Conservation (phyloP, 2,888 invertebrate genomes). For the Ophion ellenae region DNA sequence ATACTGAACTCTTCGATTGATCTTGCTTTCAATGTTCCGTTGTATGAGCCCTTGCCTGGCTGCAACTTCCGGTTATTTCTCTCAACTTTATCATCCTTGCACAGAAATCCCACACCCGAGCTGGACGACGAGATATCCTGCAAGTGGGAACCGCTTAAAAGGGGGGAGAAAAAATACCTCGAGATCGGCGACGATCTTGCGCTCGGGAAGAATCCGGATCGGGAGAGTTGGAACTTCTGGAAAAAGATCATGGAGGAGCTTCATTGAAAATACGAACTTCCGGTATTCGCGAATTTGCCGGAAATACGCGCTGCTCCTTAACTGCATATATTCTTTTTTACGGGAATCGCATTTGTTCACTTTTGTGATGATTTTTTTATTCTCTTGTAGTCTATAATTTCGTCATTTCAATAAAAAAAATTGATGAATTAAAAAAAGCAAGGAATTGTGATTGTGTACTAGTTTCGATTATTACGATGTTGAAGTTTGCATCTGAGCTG, state of each 20-base stretch:
- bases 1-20: background rate
- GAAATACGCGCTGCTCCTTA: background rate
- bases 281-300: background rate
- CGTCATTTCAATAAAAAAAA: background rate
- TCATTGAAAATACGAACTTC: background rate
- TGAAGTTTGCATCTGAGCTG: too few relatives aligned
- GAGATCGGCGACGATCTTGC: constrained; percentile 71
- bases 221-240: constrained; percentile 67
- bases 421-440: background rate
- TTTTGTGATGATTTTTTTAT: background rate
- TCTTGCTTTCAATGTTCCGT: background rate
- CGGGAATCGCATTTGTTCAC: background rate
- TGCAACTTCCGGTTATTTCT: too few relatives aligned
- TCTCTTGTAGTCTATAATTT: background rate
- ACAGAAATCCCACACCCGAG: constrained; percentile 74
- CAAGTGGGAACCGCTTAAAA: constrained; percentile 71
- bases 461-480: too few relatives aligned
- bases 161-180: constrained; percentile 67
- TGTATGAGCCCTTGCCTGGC: too few relatives aligned
- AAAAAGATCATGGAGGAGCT: constrained; percentile 54
- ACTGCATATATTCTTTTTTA: background rate
- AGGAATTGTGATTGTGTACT: background rate
- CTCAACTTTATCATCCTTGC: background rate
- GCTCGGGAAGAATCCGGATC: constrained; percentile 56
- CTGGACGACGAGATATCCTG: constrained; percentile 68